Base-by-base conservation (phyloP, 2,113 vertebrate species). In the Triplophysa rosa region DNA sequence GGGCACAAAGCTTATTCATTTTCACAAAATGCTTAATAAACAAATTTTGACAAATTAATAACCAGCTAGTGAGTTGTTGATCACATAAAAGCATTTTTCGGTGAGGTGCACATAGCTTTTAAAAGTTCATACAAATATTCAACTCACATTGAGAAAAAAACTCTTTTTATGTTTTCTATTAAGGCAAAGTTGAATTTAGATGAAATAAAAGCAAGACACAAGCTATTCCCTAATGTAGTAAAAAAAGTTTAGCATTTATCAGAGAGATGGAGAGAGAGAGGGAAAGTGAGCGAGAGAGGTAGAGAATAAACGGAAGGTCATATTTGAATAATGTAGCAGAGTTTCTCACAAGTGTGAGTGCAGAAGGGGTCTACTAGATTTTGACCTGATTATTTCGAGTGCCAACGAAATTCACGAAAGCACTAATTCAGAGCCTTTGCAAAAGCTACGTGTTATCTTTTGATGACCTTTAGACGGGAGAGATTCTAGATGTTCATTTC, bases 301-400 rank as follows among this genome's bases (percentile, higher is more conserved):
- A 17, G 56, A 56, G 69, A 24, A 10, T 52, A 61, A 82, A 37
- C 67, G 62, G 73, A 78, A 78, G 75, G 81, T 78, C 74, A 73
- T 64, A 40, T 73, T 63, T 78, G 52, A 81, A 67, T 24, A 62
- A 72, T 75, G 76, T 37, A 47, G 71, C 24, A 7, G 8, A 45
- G 52, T 66, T 65, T 75, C 79, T 19, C 58, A 73, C 59, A 67
- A 73, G 54, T 52, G 40, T 67, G 65, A 68, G 42, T 16, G 40
- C 76, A 68, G 21, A 47, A 49, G 59, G 64, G 21, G 23, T 45
- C 17, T 62, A 59, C 40, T 33, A 68, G 72, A 19, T 54, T 62
- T 76, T 81, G 66, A 77, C 73, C 72, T 78, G 72, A 83, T 83
- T 83, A 79, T 77, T 74, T 37, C 77, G 67, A 78, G 62, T 78